Evolutionary conservation across 2,888 invertebrate species (phyloP).

Genomic region (Torymus auratus): DNA sequence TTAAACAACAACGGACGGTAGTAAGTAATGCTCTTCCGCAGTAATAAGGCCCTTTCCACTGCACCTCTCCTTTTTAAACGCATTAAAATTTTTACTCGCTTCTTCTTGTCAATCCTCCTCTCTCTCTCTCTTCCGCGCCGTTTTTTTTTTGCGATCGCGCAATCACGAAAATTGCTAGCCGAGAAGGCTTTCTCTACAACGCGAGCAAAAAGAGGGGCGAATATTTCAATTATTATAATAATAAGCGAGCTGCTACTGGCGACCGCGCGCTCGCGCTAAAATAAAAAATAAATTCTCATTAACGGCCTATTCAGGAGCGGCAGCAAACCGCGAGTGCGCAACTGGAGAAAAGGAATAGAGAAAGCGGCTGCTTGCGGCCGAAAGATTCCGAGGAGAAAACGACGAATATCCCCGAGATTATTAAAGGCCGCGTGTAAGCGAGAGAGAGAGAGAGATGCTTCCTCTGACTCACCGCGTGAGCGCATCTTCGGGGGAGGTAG

Average conservation of each 20-base stretch:
- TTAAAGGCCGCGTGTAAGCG: not conserved
- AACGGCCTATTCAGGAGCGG: slow-evolving; percentile 22
- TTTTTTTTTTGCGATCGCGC: slow-evolving; percentile 1
- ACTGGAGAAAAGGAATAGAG: not conserved
- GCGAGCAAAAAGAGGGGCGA: not conserved
- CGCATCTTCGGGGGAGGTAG: not conserved
- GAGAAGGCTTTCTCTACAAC: slow-evolving; percentile 4
- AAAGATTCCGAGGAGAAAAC: no score
- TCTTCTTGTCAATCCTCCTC: no score
- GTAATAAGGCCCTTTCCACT: not conserved
- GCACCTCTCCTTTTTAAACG: not conserved
- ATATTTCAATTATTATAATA: slow-evolving; percentile 40
- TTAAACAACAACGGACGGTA: no score
- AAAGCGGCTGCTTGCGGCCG: not conserved
- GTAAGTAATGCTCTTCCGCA: not conserved
- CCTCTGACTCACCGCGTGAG: no score
- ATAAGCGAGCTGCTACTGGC: slow-evolving; percentile 10
- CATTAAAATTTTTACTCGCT: slow-evolving; percentile 6
- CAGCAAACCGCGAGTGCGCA: slow-evolving; percentile 5
- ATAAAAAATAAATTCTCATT: slow-evolving; percentile 46
- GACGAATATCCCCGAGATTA: no score
- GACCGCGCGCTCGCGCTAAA: not conserved
- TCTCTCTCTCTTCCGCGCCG: not conserved
- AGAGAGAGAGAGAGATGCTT: not conserved
- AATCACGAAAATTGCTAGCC: slow-evolving; percentile 33